A percentile compares a stretch with the other conserved stretches of the same genome.
These are phyloP conservation scores for Hippocampus zosterae DNA, from an alignment of 2,113 vertebrate genomes.

Conservation along the genomic window DNA sequence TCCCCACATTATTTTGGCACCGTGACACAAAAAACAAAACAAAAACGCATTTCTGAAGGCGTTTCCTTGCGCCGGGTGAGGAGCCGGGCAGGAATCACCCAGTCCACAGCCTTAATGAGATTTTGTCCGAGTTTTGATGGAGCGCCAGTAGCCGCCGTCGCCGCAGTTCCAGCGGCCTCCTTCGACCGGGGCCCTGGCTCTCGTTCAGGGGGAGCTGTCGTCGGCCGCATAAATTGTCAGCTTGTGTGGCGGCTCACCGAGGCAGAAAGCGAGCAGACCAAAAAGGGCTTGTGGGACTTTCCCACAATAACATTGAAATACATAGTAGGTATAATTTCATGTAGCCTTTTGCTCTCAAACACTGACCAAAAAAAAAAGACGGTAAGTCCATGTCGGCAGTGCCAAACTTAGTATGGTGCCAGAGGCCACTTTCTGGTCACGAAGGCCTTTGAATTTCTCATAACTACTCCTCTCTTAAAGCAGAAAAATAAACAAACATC, in stretches of 20 bases:
- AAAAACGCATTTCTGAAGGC: constrained; percentile 46
- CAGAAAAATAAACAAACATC: background rate
- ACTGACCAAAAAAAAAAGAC: constrained; percentile 4
- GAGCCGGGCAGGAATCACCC: constrained; percentile 46
- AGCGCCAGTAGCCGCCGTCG: constrained; percentile 70
- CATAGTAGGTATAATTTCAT: constrained; percentile 58
- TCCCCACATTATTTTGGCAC: constrained; percentile 5
- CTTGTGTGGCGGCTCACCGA: constrained; percentile 74
- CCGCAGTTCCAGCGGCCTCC: constrained; percentile 72
- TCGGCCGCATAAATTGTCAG: constrained; percentile 77
- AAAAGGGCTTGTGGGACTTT: constrained; percentile 71
- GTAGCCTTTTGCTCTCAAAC: constrained; percentile 46
- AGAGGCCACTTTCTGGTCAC: constrained; percentile 29
- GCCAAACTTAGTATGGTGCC: constrained; percentile 27
- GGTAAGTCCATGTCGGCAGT: constrained; percentile 33
- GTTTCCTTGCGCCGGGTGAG: constrained; percentile 39
- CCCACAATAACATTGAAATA: constrained; percentile 60
- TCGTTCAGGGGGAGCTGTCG: constrained; percentile 83
- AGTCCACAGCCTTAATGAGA: constrained; percentile 59
- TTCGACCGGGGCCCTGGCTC: constrained; percentile 76
- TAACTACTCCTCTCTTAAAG: background rate
- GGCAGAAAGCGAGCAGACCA: constrained; percentile 69
- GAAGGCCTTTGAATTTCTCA: constrained; percentile 11
- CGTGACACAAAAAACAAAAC: constrained; percentile 17
- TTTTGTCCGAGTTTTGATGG: constrained; percentile 76